Base-by-base conservation (phyloP, 2,888 invertebrate genomes). In the Dyspetes luteomarginatus region DNA sequence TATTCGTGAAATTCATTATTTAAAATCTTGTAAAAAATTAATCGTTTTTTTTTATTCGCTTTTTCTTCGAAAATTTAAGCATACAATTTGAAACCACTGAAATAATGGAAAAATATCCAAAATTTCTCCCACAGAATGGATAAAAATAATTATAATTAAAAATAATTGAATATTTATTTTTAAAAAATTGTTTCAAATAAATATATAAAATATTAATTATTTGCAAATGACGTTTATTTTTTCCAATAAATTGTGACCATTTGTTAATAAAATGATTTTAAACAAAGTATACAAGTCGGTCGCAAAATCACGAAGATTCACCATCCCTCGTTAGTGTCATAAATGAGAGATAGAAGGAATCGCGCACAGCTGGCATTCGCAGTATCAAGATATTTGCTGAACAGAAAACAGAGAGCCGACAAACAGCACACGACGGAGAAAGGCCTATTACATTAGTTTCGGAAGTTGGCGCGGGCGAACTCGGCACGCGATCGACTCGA, bases 371-470 rank as follows among this genome's bases (percentile, higher is more conserved):
- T n/a, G 52, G 43, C 43, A 48, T n/a, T n/a, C n/a, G n/a, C n/a
- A 17, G 48, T 9, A 19, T 22, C 30, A 60, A 56, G 4, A 58
- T 41, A 52, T 55, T 60, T 65, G 52, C 69, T 36, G 50, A 73
- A 71, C 48, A 68, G 75, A 71, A 72, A 82, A 83, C 45, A 50
- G 67, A 68, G 74, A 65, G 45, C 65, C 65, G 73, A 74, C 73
- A 71, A 73, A 75, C 69, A 55, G 79, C 74, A 55, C 76, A 48
- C 69, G 77, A 65, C 73, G 78, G 83, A 83, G 81, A 81, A 81
- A 81, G 81, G 81, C 76, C 71, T 81, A 64, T 81, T 81, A 77
- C 81, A 81, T 81, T 81, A 26, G 81, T 81, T 81, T 81, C 81
- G 68, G 77, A 81, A 81, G 81, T 81, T 68, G 43, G 68, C 50